Percentiles rank a stretch among this genome's conserved stretches.
These are phyloP conservation scores for Dallia pectoralis DNA, from an alignment of 2,797 vertebrate genomes.

Conservation along the genomic window DNA sequence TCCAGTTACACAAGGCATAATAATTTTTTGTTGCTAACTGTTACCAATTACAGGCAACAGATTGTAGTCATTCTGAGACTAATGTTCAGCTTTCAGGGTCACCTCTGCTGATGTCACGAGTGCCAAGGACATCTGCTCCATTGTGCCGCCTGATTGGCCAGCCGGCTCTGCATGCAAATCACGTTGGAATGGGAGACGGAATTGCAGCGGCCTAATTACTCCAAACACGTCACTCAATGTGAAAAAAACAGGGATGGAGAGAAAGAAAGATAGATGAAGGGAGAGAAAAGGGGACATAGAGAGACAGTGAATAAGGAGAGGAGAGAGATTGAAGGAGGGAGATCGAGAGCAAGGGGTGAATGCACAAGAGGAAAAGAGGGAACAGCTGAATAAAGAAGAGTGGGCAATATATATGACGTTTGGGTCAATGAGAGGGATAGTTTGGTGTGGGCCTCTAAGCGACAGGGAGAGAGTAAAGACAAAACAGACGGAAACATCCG, in stretches of 20 bases:
- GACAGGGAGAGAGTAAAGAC: neutral
- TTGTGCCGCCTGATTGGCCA: conserved; percentile 54
- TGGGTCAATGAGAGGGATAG: conserved; percentile 26
- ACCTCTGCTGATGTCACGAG: conserved; percentile 64
- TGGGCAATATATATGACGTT: conserved; percentile 8
- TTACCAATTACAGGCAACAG: conserved; percentile 21
- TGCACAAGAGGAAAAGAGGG: neutral
- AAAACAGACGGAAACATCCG: neutral
- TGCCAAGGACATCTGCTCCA: conserved; percentile 62
- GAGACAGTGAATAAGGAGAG: conserved; percentile 19
- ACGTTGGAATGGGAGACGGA: conserved; percentile 44
- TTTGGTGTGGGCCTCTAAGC: conserved; percentile 21
- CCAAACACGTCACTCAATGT: conserved; percentile 60
- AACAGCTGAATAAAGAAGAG: neutral
- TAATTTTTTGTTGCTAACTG: neutral
- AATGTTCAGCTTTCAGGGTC: conserved; percentile 59
- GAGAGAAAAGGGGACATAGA: conserved; percentile 30
- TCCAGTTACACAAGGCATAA: neutral
- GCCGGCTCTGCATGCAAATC: conserved; percentile 62
- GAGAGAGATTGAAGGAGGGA: conserved; percentile 40
- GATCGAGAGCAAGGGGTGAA: too few relatives aligned
- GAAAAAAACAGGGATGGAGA: conserved; percentile 27
- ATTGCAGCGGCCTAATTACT: conserved; percentile 62
- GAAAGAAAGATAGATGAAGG: conserved; percentile 12
- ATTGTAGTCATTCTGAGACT: conserved; percentile 32